These are phyloP conservation scores for Chloroceryle amazona DNA, from an alignment of 2,797 vertebrate species.

Conservation along the genomic window DNA sequence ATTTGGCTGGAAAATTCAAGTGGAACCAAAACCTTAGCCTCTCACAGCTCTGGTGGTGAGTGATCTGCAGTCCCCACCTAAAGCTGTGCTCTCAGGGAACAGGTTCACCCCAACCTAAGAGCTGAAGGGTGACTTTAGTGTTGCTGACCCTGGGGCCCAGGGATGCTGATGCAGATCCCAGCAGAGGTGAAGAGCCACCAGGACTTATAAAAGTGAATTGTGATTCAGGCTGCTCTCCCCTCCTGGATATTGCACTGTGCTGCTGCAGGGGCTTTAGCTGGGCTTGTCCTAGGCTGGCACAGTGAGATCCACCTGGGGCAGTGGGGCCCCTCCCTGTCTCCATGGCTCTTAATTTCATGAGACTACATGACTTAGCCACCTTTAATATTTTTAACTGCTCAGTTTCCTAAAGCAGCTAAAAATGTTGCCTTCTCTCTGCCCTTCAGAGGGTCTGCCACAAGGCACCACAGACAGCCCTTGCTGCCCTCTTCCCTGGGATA, in stretches of 20 bases:
- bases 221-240: neutral
- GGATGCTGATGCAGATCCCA: neutral
- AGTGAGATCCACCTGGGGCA: neutral
- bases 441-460: neutral
- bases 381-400: neutral
- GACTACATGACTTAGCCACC: neutral
- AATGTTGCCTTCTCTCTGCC: neutral
- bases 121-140: neutral
- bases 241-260: neutral
- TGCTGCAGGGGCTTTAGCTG: neutral
- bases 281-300: neutral
- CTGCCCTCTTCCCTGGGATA: neutral
- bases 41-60: accelerated
- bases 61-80: neutral
- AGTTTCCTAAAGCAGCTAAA: neutral
- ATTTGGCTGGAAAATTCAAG: neutral
- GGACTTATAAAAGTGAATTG: neutral
- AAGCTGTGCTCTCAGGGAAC: neutral
- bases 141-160: neutral
- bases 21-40: neutral
- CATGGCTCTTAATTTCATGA: neutral
- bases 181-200: neutral
- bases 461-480: neutral
- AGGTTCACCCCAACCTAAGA: neutral
- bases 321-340: neutral